Evolutionary conservation across 1,140 invertebrate genomes (phyloP).

Genomic region (Pseudobourletiella spinata): DNA sequence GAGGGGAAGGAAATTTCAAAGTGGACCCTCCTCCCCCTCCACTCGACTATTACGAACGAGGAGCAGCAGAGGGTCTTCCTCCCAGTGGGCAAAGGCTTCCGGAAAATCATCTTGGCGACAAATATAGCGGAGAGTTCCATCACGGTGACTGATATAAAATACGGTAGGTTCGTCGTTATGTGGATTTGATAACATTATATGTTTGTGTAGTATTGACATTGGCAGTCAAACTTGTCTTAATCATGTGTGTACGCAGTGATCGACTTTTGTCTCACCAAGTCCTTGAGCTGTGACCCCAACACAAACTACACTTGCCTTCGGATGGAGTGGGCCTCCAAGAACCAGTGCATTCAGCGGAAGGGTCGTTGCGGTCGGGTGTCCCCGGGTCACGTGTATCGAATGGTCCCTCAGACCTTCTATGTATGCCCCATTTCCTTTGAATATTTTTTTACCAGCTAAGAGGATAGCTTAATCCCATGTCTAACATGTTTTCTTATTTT

Average conservation of each 20-base stretch:
- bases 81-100: conserved; percentile 44
- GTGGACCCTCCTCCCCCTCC: conserved; percentile 51
- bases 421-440: conserved; percentile 44
- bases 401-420: conserved; percentile 68
- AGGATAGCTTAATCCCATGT: not conserved
- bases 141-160: conserved; percentile 85
- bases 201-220: not conserved
- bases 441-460: not conserved
- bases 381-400: conserved; percentile 74
- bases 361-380: conserved; percentile 81
- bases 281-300: conserved; percentile 56
- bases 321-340: conserved; percentile 77
- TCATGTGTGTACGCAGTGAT: conserved; percentile 57
- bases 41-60: conserved; percentile 58
- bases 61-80: conserved; percentile 64
- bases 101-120: conserved; percentile 87
- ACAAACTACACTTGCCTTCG: conserved; percentile 47
- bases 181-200: not conserved
- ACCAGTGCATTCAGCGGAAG: conserved; percentile 78
- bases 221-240: not conserved
- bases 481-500: not conserved
- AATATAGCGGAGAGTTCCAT: conserved; percentile 97
- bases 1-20: not conserved
- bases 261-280: conserved; percentile 90
- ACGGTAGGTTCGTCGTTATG: conserved; percentile 47